Conservation (phyloP, 2,113 vertebrate species). For the Ctenodactylus gundi region DNA sequence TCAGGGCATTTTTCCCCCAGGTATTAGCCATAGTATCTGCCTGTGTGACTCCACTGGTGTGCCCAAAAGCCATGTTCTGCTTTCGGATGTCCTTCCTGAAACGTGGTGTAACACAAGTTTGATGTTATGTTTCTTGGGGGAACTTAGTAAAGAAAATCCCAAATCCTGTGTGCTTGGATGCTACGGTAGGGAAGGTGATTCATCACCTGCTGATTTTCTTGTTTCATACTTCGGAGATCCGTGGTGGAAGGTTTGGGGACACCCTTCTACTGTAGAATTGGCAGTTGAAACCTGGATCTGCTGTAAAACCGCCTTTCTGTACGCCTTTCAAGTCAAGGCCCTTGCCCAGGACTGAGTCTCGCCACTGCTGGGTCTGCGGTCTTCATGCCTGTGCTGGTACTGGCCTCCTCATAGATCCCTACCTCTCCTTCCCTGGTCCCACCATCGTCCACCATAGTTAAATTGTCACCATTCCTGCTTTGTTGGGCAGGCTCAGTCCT, state of each 20-base stretch:
- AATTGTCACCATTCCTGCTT: neutral
- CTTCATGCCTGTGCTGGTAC: too few species aligned
- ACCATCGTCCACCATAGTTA: neutral
- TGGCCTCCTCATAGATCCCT: rapidly evolving
- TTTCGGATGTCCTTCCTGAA: rapidly evolving
- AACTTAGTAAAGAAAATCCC: neutral
- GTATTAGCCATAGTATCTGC: rapidly evolving
- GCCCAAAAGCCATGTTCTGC: too few species aligned
- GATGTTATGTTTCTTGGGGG: rapidly evolving
- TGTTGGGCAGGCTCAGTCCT: neutral
- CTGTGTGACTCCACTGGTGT: neutral
- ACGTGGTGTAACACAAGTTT: neutral
- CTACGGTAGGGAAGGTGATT: neutral
- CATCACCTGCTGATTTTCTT: neutral
- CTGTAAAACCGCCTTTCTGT: neutral
- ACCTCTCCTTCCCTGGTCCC: too few species aligned
- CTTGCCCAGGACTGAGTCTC: neutral
- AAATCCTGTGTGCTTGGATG: neutral
- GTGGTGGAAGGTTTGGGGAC: neutral
- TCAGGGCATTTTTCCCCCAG: too few species aligned
- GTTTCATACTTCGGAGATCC: neutral
- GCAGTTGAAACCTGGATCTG: neutral
- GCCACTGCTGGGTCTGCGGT: neutral
- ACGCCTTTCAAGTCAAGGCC: neutral
- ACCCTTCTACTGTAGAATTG: rapidly evolving